Conservation (phyloP, 1,140 invertebrate genomes). For the Achroia grisella region DNA sequence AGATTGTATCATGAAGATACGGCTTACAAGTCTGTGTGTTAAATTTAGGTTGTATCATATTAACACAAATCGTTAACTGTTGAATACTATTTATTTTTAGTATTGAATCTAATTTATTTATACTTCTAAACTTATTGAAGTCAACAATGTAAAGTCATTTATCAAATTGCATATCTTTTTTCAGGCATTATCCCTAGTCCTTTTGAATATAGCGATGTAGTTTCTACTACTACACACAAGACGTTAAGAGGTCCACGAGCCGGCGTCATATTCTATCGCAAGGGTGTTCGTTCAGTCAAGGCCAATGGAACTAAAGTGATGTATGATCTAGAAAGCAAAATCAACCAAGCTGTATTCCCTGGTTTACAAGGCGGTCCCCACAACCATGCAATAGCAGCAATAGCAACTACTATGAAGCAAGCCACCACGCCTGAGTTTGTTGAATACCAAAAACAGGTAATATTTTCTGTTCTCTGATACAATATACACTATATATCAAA, state of each 20-base stretch:
- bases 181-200: constrained; percentile 88
- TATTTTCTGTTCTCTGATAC: too few species aligned
- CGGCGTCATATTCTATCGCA: constrained; percentile 92
- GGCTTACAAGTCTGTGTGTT: too few species aligned
- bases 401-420: constrained; percentile 94
- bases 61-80: too few species aligned
- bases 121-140: constrained; percentile 1
- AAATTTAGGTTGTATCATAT: too few species aligned
- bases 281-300: constrained; percentile 83
- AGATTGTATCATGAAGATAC: too few species aligned
- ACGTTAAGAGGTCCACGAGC: constrained; percentile 93
- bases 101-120: background rate
- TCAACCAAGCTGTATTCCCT: constrained; percentile 96
- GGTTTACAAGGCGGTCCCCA: constrained; percentile 94
- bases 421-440: constrained; percentile 87
- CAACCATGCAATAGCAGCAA: constrained; percentile 92
- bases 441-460: constrained; percentile 90
- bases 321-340: constrained; percentile 91
- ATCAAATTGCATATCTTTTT: constrained; percentile 14
- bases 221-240: constrained; percentile 97
- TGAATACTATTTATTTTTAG: too few species aligned
- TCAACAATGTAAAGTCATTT: too few species aligned
- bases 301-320: constrained; percentile 86
- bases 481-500: too few species aligned
- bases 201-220: constrained; percentile 95